A percentile compares a stretch with the other conserved stretches of the same genome.
phyloP scores from a whole-genome alignment of 2,113 vertebrate species.

The Rhinichthys klamathensis region DNA sequence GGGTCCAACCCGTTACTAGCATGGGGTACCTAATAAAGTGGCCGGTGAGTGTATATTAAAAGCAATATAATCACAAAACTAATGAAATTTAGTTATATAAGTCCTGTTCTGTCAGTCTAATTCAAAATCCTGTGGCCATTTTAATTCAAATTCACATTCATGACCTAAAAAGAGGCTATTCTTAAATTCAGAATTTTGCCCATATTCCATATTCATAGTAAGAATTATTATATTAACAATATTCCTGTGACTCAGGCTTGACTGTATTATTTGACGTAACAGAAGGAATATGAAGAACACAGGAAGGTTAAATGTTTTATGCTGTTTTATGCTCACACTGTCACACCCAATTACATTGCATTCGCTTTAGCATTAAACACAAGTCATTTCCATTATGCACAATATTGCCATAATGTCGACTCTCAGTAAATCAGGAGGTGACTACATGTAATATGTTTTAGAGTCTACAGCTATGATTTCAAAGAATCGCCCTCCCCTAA shows the following conservation, averaged over 20 bases:
- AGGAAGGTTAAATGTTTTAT: not conserved
- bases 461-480: not conserved
- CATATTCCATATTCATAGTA: not conserved
- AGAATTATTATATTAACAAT: not conserved
- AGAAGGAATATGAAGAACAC: not conserved
- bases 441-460: not conserved
- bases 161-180: not conserved
- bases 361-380: constrained; percentile 4
- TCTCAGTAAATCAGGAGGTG: not conserved
- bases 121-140: not conserved
- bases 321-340: not conserved
- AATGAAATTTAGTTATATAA: not conserved
- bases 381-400: constrained; percentile 59
- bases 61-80: not conserved
- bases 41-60: too few relatives aligned
- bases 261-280: not conserved
- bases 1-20: too few relatives aligned
- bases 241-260: not conserved
- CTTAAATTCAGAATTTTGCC: not conserved
- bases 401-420: not conserved
- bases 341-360: constrained; percentile 27
- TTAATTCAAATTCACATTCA: not conserved
- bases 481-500: not conserved
- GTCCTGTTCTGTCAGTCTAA: not conserved
- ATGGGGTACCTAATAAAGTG: too few relatives aligned